Percentiles rank a stretch among this genome's conserved stretches.
phyloP scores from a whole-genome alignment of 2,888 invertebrate genomes.

The Pristionchus japonicus region DNA sequence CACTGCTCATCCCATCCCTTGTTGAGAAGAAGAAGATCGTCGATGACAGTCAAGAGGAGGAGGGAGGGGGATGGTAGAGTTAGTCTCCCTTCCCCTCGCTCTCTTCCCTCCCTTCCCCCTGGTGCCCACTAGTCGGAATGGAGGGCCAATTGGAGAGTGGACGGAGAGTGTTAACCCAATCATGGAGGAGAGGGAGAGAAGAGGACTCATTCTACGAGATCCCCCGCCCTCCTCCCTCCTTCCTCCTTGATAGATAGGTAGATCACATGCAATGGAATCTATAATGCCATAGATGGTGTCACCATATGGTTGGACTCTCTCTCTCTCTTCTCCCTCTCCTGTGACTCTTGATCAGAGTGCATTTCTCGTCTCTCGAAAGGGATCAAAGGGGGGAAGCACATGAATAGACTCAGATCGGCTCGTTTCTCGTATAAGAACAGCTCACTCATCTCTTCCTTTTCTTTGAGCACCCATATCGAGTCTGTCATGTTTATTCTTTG shows the following conservation, averaged over 20 bases:
- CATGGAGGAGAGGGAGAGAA: not conserved
- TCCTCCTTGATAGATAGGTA: not conserved
- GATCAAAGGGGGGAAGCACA: not conserved
- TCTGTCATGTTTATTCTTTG: not conserved
- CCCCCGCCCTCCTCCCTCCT: not conserved
- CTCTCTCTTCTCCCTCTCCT: not conserved
- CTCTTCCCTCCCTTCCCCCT: not conserved
- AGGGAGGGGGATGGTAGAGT: not conserved
- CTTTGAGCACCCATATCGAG: not conserved
- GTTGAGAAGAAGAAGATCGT: slow-evolving; percentile 21
- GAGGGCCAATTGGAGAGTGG: slow-evolving; percentile 36
- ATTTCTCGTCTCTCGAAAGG: not conserved
- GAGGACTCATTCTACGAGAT: not conserved
- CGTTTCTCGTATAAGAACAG: not conserved
- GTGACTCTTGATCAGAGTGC: not conserved
- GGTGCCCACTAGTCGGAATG: slow-evolving; percentile 11
- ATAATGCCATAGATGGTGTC: not conserved
- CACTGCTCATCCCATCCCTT: slow-evolving; percentile 1
- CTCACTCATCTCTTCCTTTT: not conserved
- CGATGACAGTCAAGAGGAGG: not conserved
- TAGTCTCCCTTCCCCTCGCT: not conserved
- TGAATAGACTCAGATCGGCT: slow-evolving; percentile 13
- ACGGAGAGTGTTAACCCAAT: slow-evolving; percentile 32
- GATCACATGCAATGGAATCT: slow-evolving; percentile 11
- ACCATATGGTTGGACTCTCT: slow-evolving; percentile 11